These are phyloP conservation scores for Caerostris darwini DNA, from an alignment of 1,140 invertebrate species.

Conservation along the genomic window DNA sequence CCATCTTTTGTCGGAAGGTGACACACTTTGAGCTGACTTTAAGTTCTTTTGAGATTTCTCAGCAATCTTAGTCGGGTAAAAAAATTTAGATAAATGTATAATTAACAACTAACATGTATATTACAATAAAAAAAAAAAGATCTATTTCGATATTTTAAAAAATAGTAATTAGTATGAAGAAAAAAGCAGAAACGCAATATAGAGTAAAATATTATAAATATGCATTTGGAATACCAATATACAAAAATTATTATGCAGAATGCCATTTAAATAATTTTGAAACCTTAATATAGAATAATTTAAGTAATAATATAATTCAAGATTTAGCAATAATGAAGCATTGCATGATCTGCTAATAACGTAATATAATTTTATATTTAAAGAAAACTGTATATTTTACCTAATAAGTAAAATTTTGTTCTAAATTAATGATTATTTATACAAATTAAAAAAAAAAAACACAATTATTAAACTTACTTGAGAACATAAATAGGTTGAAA, in stretches of 20 bases:
- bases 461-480: conserved; percentile 62
- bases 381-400: not conserved
- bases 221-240: no score
- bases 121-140: not conserved
- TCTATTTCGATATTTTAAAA: no score
- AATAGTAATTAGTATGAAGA: no score
- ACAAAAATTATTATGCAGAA: no score
- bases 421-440: not conserved
- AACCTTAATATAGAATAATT: no score
- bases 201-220: no score
- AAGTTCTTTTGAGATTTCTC: conserved; percentile 89
- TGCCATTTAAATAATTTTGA: no score
- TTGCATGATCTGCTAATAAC: not conserved
- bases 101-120: not conserved
- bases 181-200: no score
- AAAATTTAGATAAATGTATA: conserved; percentile 17
- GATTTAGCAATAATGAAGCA: not conserved
- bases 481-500: conserved; percentile 93
- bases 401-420: not conserved
- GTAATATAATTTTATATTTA: not conserved
- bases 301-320: no score
- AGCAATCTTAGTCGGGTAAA: conserved; percentile 83
- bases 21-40: conserved; percentile 81
- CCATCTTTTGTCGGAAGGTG: conserved; percentile 87
- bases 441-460: not conserved